Base-by-base conservation (phyloP, 2,888 invertebrate genomes). In the Cryptocephalus moraei region DNA sequence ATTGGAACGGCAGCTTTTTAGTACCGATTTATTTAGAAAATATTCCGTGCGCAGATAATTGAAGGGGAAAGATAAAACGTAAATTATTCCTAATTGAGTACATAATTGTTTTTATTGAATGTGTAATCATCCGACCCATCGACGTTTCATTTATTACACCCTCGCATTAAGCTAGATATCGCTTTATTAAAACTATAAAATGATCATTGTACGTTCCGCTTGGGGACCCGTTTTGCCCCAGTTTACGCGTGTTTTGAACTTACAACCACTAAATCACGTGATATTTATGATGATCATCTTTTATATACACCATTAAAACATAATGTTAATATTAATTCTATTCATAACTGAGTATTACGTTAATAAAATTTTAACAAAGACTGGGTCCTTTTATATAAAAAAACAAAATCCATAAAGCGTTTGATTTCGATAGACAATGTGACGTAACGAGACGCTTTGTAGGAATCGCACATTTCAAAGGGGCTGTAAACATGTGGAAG, bases 181-280 rank as follows among this genome's bases (percentile, higher is more conserved):
- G 62, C 63, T 64, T 64, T 63, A 64, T 64, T 64, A 62, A 62
- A 63, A 58, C 62, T 57, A 62, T 64, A 63, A 63, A 64, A 63
- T 57, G 56, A 56, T 61, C 51, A 57, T 59, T 56, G 49, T 56
- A 60, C 59, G 58, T 58, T 58, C 56, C 51, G 55, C 41, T 51
- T 48, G 36, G 56, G 59, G 22, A 22, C 22, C 22, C 22, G 22
- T 22, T 22, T 40, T 40, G 22, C 22, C 40, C 40, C 31, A 40
- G n/a, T 22, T 12, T 40, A 40, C 40, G 22, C 6, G 22, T 22
- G 22, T 22, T 22, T 22, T 22, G 22, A 22, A 22, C 3, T 22
- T 22, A 22, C 22, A 22, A 22, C 22, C 22, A 22, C 22, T 22
- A 22, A 22, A 22, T 22, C 22, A 22, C 22, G 22, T 22, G 22